Conservation (phyloP, 2,888 invertebrate genomes). For the Chymomyza caudatula region DNA sequence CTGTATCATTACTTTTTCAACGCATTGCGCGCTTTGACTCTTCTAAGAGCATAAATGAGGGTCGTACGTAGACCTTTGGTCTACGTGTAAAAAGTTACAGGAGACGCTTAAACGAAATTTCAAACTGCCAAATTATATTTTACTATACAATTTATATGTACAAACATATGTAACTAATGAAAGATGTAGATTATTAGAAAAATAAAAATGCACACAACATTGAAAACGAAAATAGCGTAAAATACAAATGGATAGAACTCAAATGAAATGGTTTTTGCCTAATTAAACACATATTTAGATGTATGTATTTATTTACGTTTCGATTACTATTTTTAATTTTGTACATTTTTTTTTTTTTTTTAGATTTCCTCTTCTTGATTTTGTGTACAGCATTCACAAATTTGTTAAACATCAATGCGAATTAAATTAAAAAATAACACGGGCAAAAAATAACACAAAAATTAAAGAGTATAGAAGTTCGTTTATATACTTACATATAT, state of each 20-base stretch:
- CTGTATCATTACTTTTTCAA: too few relatives aligned
- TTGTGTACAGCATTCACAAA: background rate
- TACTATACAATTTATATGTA: too few relatives aligned
- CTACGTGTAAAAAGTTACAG: too few relatives aligned
- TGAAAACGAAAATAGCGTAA: background rate
- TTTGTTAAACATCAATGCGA: background rate
- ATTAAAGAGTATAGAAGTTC: background rate
- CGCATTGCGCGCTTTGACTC: too few relatives aligned
- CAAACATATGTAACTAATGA: background rate
- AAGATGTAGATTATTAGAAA: background rate
- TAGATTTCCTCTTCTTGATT: background rate
- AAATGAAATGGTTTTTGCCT: background rate
- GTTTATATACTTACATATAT: background rate
- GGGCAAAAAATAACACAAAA: background rate
- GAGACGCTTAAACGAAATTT: too few relatives aligned
- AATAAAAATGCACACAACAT: background rate
- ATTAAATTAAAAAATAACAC: too few relatives aligned
- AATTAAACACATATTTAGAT: background rate
- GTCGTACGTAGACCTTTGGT: too few relatives aligned
- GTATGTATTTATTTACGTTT: background rate
- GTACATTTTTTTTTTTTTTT: background rate
- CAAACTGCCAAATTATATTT: too few relatives aligned
- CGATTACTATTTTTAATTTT: background rate
- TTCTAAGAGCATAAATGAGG: too few relatives aligned
- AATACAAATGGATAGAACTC: background rate